Evolutionary conservation across 2,113 vertebrate genomes (phyloP), one percentile per base, ranked within the genome.

Genomic region (Pandion haliaetus): DNA sequence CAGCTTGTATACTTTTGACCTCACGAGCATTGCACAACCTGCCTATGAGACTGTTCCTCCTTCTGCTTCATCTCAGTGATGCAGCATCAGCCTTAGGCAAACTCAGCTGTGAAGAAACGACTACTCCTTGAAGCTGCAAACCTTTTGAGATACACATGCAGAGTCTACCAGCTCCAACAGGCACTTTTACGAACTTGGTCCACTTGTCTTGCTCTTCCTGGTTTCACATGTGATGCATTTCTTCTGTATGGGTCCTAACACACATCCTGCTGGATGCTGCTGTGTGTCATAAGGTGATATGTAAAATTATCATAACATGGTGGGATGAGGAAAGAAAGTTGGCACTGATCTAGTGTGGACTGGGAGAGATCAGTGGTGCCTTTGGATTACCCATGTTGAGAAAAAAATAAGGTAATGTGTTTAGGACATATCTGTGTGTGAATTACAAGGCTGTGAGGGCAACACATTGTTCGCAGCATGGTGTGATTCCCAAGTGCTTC

Each of bases 1-100:
- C 82, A 66, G 42, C 42, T 91, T 15, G 14, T 91, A 93, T 77
- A 90, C 94, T 94, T 97, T 90, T 96, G 78, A 97, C 94, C 96
- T 86, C 71, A 45, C 18, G 29, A 70, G 44, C 40, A 7, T 84
- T 96, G 84, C 89, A 73, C 81, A 96, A 90, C 40, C 86, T 87
- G 62, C 67, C 74, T 50, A 19, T 3, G 26, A 93, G 89, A 52
- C 50, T 57, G 26, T 73, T 95, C 55, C 38, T 87, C 83, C 66
- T 85, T 25, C 74, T 89, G 74, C 91, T 91, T 47, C 63, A 71
- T 74, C 81, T 86, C 73, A 45, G 40, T 3, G 3, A 63, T 15
- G 61, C 40, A n/a, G 42, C 73, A 78, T 21, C 83, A 88, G 92
- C 95, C 93, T 72, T 1, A 79, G 86, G 92, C 54, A 1, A 92